Conservation (phyloP, 2,113 vertebrate genomes). For the Xiphophorus couchianus region DNA sequence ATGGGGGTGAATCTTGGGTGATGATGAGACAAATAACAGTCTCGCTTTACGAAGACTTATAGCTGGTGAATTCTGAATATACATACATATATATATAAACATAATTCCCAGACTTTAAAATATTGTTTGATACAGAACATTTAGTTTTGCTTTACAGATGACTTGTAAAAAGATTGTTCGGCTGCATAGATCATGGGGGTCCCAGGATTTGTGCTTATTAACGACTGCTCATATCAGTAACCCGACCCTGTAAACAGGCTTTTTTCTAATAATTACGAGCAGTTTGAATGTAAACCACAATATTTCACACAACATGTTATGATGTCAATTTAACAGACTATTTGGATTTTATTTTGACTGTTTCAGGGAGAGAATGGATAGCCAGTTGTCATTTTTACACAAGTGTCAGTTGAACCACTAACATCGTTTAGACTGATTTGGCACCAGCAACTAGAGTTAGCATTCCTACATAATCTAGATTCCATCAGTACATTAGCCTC, state of each 20-base stretch:
- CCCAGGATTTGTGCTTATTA: constrained; percentile 44
- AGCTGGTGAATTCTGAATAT: constrained; percentile 17
- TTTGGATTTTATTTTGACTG: constrained; percentile 16
- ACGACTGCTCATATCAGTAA: constrained; percentile 58
- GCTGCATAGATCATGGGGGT: constrained; percentile 31
- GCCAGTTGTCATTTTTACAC: background rate
- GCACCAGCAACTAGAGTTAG: constrained; percentile 66
- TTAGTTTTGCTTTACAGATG: constrained; percentile 9
- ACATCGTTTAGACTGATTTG: constrained; percentile 43
- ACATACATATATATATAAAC: background rate
- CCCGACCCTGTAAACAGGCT: constrained; percentile 1
- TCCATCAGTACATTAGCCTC: constrained; percentile 32
- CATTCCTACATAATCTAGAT: constrained; percentile 42
- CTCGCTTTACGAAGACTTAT: constrained; percentile 16
- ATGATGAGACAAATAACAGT: constrained; percentile 8
- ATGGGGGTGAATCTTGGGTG: constrained; percentile 3
- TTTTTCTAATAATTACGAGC: constrained; percentile 48
- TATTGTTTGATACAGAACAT: background rate
- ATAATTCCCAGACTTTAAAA: constrained; percentile 33
- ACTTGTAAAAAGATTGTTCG: constrained; percentile 37
- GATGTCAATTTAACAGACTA: constrained; percentile 18
- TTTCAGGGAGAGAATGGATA: constrained; percentile 18
- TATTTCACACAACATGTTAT: constrained; percentile 22
- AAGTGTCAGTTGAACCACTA: constrained; percentile 20
- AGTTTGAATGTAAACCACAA: constrained; percentile 76